Percentiles rank a stretch among this genome's conserved stretches.
phyloP scores from a whole-genome alignment of 35 echinoderm and acorn worm species.

The Anneissia japonica region DNA sequence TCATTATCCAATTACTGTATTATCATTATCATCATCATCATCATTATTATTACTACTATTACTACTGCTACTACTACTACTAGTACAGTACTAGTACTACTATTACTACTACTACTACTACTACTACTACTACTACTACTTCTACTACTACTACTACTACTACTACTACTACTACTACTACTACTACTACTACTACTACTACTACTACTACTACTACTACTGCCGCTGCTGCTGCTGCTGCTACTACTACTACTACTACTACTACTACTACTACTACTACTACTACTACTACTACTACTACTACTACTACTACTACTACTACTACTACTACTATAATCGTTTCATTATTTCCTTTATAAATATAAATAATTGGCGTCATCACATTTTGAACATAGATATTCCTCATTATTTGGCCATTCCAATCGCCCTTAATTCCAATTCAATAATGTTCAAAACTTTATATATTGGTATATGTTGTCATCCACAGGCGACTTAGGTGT shows the following conservation, averaged over 20 bases:
- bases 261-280: slow-evolving; percentile 3
- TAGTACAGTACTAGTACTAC: too few relatives aligned
- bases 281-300: slow-evolving; percentile 3
- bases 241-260: slow-evolving; percentile 3
- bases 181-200: slow-evolving; percentile 3
- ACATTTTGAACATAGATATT: too few relatives aligned
- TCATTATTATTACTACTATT: background rate
- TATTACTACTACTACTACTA: slow-evolving; percentile 4
- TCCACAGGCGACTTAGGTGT: background rate
- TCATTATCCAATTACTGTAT: too few relatives aligned
- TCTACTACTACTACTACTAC: slow-evolving; percentile 1
- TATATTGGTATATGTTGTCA: too few relatives aligned
- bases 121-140: slow-evolving; percentile 3
- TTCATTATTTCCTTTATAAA: background rate
- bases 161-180: slow-evolving; percentile 1
- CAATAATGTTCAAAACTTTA: too few relatives aligned
- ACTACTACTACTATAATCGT: background rate
- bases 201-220: slow-evolving; percentile 3
- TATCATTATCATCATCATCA: background rate
- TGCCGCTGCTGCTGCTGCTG: background rate
- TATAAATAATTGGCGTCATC: too few relatives aligned
- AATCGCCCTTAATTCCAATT: too few relatives aligned
- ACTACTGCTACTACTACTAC: background rate
- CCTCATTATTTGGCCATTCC: too few relatives aligned
- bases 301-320: slow-evolving; percentile 3